Evolutionary conservation across 1,140 invertebrate genomes (phyloP), one percentile per base, ranked within the genome.

Genomic region (Lucilia cuprina): DNA sequence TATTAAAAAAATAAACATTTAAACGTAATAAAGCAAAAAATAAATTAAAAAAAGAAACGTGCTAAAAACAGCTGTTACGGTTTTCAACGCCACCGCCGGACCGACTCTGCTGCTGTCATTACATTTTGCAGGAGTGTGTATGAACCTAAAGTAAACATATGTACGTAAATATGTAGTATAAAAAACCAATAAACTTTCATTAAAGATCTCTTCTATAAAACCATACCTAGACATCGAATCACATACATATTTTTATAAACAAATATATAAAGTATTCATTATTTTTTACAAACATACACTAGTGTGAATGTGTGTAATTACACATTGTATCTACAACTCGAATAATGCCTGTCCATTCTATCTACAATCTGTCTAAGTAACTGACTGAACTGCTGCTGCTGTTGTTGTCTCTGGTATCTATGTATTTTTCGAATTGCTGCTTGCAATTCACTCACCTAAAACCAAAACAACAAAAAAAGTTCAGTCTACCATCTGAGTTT

Each of bases 401-500:
- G 41, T 10, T 41, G 41, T 41, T 41, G 41, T 41, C 41, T 41
- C 41, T 41, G 41, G 41, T 41, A 41, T 41, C 5, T 41, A 41
- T 41, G 5, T 41, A 41, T 41, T 41, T 41, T 41, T 8, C 5
- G 41, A 8, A 10, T 41, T 41, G 55, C n/a, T 60, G 55, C 55
- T 60, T 60, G 55, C 55, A 60, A 60, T 60, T 60, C 14, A 60
- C 55, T 60, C n/a, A n/a, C 14, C 55, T 60, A 60, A 60, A 70
- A 70, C 19, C n/a, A 19, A 17, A 70, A 70, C 65, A 19, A 70
- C 65, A 70, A 21, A 70, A 70, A 70, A 19, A 21, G 65, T 70
- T 70, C 21, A 70, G 65, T 70, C 65, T 70, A 70, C 65, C 65
- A 70, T 70, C n/a, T 70, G 65, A 70, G 65, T 70, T 70, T 70